Conservation (phyloP, 2,888 invertebrate species). For the Himalopsyche tibetana region DNA sequence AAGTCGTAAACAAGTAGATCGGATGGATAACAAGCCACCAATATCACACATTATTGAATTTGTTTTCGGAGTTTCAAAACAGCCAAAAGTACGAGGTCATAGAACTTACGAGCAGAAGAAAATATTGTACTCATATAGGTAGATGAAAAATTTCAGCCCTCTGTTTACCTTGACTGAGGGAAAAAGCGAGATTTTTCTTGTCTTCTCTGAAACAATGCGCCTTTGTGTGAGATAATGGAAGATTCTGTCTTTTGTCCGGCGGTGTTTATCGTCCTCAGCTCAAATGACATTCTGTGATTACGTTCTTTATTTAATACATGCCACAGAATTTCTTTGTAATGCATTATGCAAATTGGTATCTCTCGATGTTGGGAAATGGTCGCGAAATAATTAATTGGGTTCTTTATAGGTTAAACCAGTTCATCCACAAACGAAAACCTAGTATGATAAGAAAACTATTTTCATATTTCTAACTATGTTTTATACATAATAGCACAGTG, state of each 20-base stretch:
- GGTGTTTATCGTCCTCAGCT: background rate
- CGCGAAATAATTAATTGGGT: too few relatives aligned
- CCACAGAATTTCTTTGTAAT: too few relatives aligned
- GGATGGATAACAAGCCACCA: too few relatives aligned
- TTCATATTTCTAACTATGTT: too few relatives aligned
- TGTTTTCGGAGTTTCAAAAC: background rate
- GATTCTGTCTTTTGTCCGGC: background rate
- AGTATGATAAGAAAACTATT: too few relatives aligned
- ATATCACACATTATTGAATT: too few relatives aligned
- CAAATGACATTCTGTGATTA: constrained; percentile 22
- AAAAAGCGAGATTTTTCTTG: constrained; percentile 29
- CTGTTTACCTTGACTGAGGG: constrained; percentile 6
- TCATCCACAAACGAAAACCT: too few relatives aligned
- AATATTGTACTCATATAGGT: background rate
- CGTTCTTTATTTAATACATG: background rate
- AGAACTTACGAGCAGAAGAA: background rate
- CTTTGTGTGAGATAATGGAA: constrained; percentile 28
- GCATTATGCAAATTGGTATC: too few relatives aligned
- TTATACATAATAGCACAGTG: too few relatives aligned
- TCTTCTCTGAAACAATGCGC: constrained; percentile 12
- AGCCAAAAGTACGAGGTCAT: background rate
- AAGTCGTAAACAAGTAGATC: too few relatives aligned
- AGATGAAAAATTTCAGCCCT: background rate
- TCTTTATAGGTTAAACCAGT: too few relatives aligned
- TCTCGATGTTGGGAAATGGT: too few relatives aligned